A percentile compares a stretch with the other conserved stretches of the same genome.
Conservation (phyloP, 2,888 invertebrate genomes). For the Volucella inanis region DNA sequence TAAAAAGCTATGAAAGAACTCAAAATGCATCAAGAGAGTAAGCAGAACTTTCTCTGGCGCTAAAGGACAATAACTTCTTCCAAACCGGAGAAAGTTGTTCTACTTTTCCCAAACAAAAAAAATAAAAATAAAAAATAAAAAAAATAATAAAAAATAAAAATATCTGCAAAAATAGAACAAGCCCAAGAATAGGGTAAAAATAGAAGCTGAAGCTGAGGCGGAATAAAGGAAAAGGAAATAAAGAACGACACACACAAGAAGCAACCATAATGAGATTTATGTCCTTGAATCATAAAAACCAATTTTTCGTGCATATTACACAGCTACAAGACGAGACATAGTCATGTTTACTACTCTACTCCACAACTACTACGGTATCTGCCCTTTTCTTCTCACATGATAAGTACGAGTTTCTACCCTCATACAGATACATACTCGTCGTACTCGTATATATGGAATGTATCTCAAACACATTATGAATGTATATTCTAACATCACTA, state of each 20-base stretch:
- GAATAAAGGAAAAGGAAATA: constrained; percentile 35
- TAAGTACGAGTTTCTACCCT: no score
- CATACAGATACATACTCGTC: neutral
- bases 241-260: constrained; percentile 46
- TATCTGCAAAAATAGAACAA: constrained; percentile 26
- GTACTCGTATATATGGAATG: constrained; percentile 14
- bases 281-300: constrained; percentile 83
- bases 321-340: constrained; percentile 35
- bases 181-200: constrained; percentile 36
- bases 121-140: no score
- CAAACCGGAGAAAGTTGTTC: constrained; percentile 72
- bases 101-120: constrained; percentile 51
- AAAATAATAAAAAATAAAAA: no score
- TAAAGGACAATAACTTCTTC: constrained; percentile 74
- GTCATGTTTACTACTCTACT: constrained; percentile 60
- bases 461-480: constrained; percentile 64
- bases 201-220: constrained; percentile 8
- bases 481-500: constrained; percentile 69
- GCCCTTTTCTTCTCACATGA: constrained; percentile 21
- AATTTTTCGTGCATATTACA: constrained; percentile 78
- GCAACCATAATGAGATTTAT: constrained; percentile 81
- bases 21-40: constrained; percentile 53
- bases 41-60: constrained; percentile 62
- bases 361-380: constrained; percentile 38
- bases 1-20: constrained; percentile 53